Evolutionary conservation across 2,888 invertebrate genomes (phyloP), one percentile per base, ranked within the genome.

Genomic region (Watsonalla cultraria): DNA sequence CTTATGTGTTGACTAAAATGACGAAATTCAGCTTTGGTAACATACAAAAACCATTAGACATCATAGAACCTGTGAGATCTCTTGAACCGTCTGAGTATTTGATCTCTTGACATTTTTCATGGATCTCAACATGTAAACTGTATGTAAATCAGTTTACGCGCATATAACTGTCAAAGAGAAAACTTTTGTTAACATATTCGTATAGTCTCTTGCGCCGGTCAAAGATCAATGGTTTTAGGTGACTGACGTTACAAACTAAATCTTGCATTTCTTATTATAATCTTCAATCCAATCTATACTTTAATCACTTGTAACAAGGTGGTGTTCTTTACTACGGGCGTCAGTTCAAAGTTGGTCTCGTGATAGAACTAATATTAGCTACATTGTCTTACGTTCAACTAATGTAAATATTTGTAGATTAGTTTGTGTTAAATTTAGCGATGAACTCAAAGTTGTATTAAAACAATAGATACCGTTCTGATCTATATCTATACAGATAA

Each of bases 131-230:
- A 76, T 71, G 67, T 68, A 70, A 72, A 70, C 71, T 54, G 72
- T 68, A 74, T 76, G 72, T 76, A 73, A 75, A 78, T 76, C 76
- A 73, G 78, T 78, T 64, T 75, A 74, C 57, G 58, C 55, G 64
- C 70, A 68, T 71, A 66, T 70, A 62, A 68, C 72, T 74, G 72
- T 72, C 72, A 65, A 64, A 71, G 68, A 72, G 68, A 72, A 72
- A 72, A 72, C 65, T 72, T 74, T 77, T 70, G 70, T 71, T 71
- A 65, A 73, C 68, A 67, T 74, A 75, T 76, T 72, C 77, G 71
- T 74, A 68, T 68, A 66, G 59, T 65, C 69, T 60, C 60, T 64
- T 61, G 48, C 53, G 45, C 45, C 49, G 66, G 72, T 75, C 73
- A 72, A 52, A 55, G 77, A 73, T 74, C 75, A 71, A 64, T 54